Evolutionary conservation across 1,140 invertebrate species (phyloP).

Genomic region (Hesperophylax magnus): DNA sequence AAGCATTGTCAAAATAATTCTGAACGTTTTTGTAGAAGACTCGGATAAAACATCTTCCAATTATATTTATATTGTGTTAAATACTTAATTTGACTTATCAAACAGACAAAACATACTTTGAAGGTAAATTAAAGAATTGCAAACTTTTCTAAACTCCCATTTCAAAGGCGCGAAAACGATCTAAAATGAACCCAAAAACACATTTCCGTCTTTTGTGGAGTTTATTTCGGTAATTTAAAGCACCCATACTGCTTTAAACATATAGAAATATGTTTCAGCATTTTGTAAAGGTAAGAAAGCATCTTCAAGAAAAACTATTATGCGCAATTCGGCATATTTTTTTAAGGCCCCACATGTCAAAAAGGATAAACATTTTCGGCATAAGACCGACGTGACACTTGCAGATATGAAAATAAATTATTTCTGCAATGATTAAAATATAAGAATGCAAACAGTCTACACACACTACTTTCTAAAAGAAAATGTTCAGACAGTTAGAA

Average conservation of each 20-base stretch:
- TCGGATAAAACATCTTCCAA: not conserved
- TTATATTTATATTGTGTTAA: conserved; percentile 20
- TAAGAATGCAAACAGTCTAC: not conserved
- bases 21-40: not conserved
- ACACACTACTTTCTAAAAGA: conserved; percentile 10
- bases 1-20: conserved; percentile 43
- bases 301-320: not conserved
- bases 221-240: conserved; percentile 14
- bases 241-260: not conserved
- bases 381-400: conserved; percentile 35
- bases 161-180: conserved; percentile 45
- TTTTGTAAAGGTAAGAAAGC: not conserved
- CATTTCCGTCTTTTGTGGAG: not conserved
- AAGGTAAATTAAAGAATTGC: conserved; percentile 1
- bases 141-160: conserved; percentile 33
- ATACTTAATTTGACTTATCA: conserved; percentile 25
- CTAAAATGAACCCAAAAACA: conserved; percentile 28
- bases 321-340: not conserved
- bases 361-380: conserved; percentile 40
- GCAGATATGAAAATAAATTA: conserved; percentile 30
- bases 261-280: not conserved
- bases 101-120: not conserved
- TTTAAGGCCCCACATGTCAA: conserved; percentile 38
- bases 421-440: not conserved
- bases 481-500: conserved; percentile 7